A percentile compares a stretch with the other conserved stretches of the same genome.
These are phyloP conservation scores for Melanerpes formicivorus DNA, from an alignment of 2,113 vertebrate species.

Conservation along the genomic window DNA sequence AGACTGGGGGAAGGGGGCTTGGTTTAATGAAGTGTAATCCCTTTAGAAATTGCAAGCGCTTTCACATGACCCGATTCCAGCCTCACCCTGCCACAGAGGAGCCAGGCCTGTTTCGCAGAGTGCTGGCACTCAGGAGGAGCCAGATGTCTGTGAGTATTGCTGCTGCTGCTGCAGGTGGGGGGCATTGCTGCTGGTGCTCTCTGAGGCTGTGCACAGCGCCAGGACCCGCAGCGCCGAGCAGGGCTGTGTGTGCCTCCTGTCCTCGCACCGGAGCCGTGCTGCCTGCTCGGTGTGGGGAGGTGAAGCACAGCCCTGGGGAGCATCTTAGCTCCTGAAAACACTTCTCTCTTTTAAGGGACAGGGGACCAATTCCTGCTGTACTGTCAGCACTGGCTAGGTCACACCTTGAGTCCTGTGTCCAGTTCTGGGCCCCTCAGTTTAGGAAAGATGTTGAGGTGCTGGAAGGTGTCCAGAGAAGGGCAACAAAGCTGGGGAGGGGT, in stretches of 20 bases:
- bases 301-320: neutral
- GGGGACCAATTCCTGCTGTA: rapidly evolving
- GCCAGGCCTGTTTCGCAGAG: neutral
- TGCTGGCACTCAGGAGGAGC: neutral
- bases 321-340: neutral
- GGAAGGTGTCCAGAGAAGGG: too few relatives aligned
- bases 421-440: too few relatives aligned
- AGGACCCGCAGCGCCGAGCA: rapidly evolving
- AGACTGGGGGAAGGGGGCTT: conserved; percentile 43
- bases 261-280: rapidly evolving
- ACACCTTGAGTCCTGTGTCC: too few relatives aligned
- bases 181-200: neutral
- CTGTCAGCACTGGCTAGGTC: neutral
- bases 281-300: neutral
- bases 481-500: too few relatives aligned
- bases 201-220: rapidly evolving
- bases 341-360: rapidly evolving
- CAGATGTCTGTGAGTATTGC: conserved; percentile 74
- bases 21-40: conserved; percentile 75
- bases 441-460: too few relatives aligned
- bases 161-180: neutral
- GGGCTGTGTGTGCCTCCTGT: neutral
- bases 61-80: conserved; percentile 68
- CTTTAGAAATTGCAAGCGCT: conserved; percentile 74
- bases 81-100: conserved; percentile 1